These are phyloP conservation scores for Polyodon spathula DNA, from an alignment of 2,113 vertebrate genomes.

Conservation along the genomic window DNA sequence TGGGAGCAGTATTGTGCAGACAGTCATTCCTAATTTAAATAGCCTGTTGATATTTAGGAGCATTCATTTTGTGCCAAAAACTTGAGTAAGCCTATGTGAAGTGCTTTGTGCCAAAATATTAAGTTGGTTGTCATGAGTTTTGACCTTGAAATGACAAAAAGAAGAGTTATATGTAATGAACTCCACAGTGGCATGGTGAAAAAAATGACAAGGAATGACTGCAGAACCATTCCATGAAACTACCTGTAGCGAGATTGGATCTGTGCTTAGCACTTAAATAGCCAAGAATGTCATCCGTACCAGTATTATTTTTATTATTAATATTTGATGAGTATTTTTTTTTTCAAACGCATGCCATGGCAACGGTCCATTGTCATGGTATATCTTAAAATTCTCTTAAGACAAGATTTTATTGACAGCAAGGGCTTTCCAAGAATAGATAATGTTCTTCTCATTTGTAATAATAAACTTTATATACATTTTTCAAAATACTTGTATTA, in stretches of 20 bases:
- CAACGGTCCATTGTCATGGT: too few species aligned
- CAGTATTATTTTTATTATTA: neutral
- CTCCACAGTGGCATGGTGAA: neutral
- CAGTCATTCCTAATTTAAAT: neutral
- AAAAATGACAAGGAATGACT: neutral
- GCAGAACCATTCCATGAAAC: neutral
- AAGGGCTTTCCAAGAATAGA: too few species aligned
- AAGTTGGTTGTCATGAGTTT: neutral
- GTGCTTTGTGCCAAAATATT: slow-evolving; percentile 3
- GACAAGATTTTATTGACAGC: too few species aligned
- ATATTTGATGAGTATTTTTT: neutral
- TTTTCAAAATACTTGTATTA: too few species aligned
- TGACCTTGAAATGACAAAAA: neutral
- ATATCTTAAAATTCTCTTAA: too few species aligned
- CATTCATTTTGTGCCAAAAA: neutral
- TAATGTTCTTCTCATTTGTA: too few species aligned
- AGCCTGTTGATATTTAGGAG: neutral
- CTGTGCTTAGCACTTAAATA: neutral
- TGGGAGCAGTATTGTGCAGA: slow-evolving; percentile 21
- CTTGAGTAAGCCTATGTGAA: neutral
- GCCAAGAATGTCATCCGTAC: neutral
- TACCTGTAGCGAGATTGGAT: slow-evolving; percentile 2
- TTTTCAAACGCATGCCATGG: too few species aligned
- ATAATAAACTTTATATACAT: too few species aligned
- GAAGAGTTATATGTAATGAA: slow-evolving; percentile 1